Percentiles rank a stretch among this genome's conserved stretches.
Evolutionary conservation across 37 sponge, comb jelly and placozoan species (phyloP).

Genomic region (Spongia lamella): DNA sequence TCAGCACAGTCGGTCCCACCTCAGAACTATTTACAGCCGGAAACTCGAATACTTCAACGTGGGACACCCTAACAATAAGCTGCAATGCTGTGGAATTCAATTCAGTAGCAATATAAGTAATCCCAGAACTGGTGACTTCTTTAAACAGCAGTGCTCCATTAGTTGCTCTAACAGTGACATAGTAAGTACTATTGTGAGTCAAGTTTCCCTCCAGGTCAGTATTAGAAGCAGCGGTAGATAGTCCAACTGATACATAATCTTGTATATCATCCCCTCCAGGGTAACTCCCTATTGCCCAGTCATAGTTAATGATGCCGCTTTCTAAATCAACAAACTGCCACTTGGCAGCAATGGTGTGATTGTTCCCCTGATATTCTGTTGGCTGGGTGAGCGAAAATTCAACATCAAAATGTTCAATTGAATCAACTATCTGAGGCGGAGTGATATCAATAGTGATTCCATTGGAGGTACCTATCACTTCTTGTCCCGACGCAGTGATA

Average conservation of each 20-base stretch:
- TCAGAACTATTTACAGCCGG: slow-evolving; percentile 7
- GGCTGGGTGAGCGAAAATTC: slow-evolving; percentile 48
- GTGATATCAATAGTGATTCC: slow-evolving; percentile 75
- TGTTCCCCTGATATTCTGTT: slow-evolving; percentile 60
- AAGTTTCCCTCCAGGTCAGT: slow-evolving; percentile 30
- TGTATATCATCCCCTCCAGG: slow-evolving; percentile 47
- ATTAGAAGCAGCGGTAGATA: slow-evolving; percentile 32
- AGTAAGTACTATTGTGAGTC: slow-evolving; percentile 64
- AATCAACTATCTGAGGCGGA: slow-evolving; percentile 38
- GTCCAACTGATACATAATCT: slow-evolving; percentile 41
- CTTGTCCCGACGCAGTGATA: slow-evolving; percentile 67
- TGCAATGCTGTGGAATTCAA: slow-evolving; percentile 54
- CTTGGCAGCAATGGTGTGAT: slow-evolving; percentile 61
- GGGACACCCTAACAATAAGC: slow-evolving; percentile 11
- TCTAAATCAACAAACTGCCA: slow-evolving; percentile 69
- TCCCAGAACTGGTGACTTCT: slow-evolving; percentile 46
- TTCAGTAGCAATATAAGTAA: slow-evolving; percentile 61
- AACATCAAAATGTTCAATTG: slow-evolving; percentile 69
- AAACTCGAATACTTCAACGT: slow-evolving; percentile 16
- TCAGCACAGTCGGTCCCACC: slow-evolving; percentile 15
- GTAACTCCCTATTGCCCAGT: slow-evolving; percentile 70
- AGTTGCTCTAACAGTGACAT: slow-evolving; percentile 57
- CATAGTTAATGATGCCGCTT: slow-evolving; percentile 74
- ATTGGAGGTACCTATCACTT: slow-evolving; percentile 34
- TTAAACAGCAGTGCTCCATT: slow-evolving; percentile 72